These are phyloP conservation scores for Pseudorhiza aurosa DNA, from an alignment of 30 jellyfish, hydroid and myxozoan genomes.

Conservation along the genomic window DNA sequence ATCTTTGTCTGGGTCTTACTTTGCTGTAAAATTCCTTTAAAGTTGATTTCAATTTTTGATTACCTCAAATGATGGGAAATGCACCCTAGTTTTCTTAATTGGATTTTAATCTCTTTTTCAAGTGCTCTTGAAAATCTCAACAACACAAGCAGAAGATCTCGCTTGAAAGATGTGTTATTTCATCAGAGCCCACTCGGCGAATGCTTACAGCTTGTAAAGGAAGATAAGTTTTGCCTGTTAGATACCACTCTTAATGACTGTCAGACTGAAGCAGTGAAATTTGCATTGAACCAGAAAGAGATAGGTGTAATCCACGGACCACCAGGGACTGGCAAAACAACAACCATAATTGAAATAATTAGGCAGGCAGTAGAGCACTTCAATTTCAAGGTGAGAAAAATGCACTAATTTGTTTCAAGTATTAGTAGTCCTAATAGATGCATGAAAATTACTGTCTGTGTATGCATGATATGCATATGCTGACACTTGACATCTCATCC, in stretches of 20 bases:
- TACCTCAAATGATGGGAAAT: too few relatives aligned
- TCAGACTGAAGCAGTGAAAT: slow-evolving; percentile 82
- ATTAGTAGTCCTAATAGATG: too few relatives aligned
- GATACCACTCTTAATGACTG: slow-evolving; percentile 67
- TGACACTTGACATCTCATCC: too few relatives aligned
- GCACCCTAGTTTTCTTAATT: too few relatives aligned
- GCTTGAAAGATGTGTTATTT: slow-evolving; percentile 52
- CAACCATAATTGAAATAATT: slow-evolving; percentile 89
- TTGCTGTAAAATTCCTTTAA: too few relatives aligned
- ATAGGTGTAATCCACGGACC: slow-evolving; percentile 94
- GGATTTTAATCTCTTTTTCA: too few relatives aligned
- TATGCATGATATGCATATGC: too few relatives aligned
- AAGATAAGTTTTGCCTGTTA: slow-evolving; percentile 25
- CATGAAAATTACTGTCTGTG: too few relatives aligned
- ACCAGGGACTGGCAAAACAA: slow-evolving; percentile 99
- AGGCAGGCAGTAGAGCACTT: slow-evolving; percentile 74
- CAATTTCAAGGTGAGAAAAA: slow-evolving; percentile 69
- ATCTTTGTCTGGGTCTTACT: too few relatives aligned
- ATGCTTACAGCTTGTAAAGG: slow-evolving; percentile 24
- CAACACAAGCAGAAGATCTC: slow-evolving; percentile 33
- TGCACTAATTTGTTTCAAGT: too few relatives aligned
- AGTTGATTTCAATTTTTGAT: too few relatives aligned
- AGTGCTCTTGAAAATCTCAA: slow-evolving; percentile 60
- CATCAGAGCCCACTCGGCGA: slow-evolving; percentile 26
- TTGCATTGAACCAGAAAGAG: slow-evolving; percentile 81